Percentiles rank a stretch among this genome's conserved stretches.
phyloP scores from a whole-genome alignment of 2,888 invertebrate species.

The Ferrisia virgata region DNA sequence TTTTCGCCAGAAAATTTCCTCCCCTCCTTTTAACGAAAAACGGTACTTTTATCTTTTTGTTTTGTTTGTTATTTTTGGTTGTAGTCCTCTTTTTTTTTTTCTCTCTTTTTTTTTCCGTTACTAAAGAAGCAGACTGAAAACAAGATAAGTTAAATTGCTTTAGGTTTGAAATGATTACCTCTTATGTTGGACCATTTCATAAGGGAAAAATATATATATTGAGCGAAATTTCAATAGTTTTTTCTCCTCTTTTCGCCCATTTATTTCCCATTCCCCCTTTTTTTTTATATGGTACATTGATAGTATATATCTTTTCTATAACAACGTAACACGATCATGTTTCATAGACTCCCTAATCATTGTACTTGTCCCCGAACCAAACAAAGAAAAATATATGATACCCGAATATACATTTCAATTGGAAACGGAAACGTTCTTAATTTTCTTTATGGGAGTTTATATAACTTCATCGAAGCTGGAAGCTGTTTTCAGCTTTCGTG shows the following conservation, averaged over 20 bases:
- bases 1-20: conserved; percentile 30
- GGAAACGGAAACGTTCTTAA: background rate
- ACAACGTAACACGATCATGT: background rate
- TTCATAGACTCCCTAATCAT: background rate
- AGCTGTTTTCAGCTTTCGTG: background rate
- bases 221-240: conserved; percentile 4
- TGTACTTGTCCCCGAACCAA: background rate
- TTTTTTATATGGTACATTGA: background rate
- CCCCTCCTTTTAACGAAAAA: conserved; percentile 16
- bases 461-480: background rate
- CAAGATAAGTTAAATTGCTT: conserved; percentile 30
- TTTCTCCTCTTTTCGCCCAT: background rate
- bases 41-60: conserved; percentile 30
- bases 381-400: background rate
- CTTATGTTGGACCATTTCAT: background rate
- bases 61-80: conserved; percentile 30
- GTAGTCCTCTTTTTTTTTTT: background rate
- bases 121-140: conserved; percentile 26
- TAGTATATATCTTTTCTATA: background rate
- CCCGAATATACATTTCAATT: background rate
- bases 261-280: background rate
- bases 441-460: conserved; percentile 15
- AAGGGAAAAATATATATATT: conserved; percentile 6
- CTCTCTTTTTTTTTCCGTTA: background rate
- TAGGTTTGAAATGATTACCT: conserved; percentile 20